phyloP scores from a whole-genome alignment of 2,888 invertebrate genomes.

The Boloria selene region DNA sequence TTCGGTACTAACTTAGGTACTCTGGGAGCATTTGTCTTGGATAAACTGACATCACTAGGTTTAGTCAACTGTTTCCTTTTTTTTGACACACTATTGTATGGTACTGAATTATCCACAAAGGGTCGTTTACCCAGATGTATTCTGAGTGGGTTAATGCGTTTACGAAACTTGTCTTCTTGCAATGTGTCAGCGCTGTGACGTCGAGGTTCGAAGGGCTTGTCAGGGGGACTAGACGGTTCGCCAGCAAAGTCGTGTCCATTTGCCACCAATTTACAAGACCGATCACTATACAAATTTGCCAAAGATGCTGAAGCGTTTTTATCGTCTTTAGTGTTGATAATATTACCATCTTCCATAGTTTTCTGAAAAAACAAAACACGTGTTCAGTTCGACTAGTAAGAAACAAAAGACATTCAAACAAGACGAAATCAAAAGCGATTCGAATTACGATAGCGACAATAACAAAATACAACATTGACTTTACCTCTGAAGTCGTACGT shows the following conservation, averaged over 20 bases:
- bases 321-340: constrained; percentile 70
- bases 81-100: constrained; percentile 62
- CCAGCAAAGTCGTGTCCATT: constrained; percentile 67
- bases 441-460: constrained; percentile 62
- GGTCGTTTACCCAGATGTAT: constrained; percentile 77
- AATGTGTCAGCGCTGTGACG: constrained; percentile 54
- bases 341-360: constrained; percentile 83
- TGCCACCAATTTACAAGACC: constrained; percentile 64
- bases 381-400: constrained; percentile 64
- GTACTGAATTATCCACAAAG: constrained; percentile 73
- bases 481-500: constrained; percentile 80
- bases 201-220: constrained; percentile 51
- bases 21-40: constrained; percentile 55
- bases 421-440: constrained; percentile 71
- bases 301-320: constrained; percentile 64
- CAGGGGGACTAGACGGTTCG: constrained; percentile 45
- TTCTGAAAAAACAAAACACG: constrained; percentile 76
- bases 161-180: constrained; percentile 64
- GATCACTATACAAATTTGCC: constrained; percentile 65
- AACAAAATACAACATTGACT: constrained; percentile 53
- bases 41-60: constrained; percentile 59
- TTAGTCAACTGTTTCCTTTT: constrained; percentile 65
- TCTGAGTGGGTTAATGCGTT: constrained; percentile 73
- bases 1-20: constrained; percentile 73
- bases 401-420: constrained; percentile 79